A percentile compares a stretch with the other conserved stretches of the same genome.
phyloP scores from a whole-genome alignment of 2,888 invertebrate species.

The Brachynemurus nebulosus region DNA sequence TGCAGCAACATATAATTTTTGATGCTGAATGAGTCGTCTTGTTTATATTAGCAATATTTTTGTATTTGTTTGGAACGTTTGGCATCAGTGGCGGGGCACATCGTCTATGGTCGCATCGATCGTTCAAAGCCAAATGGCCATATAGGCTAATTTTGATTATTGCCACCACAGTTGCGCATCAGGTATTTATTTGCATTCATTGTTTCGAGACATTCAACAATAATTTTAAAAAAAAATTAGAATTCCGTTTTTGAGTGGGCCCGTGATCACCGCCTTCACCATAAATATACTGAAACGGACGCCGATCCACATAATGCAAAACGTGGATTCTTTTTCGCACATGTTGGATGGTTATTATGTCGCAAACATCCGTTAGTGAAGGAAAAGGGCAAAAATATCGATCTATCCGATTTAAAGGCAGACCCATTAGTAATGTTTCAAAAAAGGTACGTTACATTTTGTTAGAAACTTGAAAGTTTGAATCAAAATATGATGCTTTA shows the following conservation, averaged over 20 bases:
- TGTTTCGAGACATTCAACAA: too few species aligned
- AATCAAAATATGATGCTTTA: not conserved
- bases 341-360: conserved; percentile 85
- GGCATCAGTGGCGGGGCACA: conserved; percentile 94
- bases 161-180: too few species aligned
- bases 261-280: conserved; percentile 70
- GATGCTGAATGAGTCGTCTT: not conserved
- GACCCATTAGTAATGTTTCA: conserved; percentile 82
- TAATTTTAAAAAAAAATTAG: too few species aligned
- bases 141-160: too few species aligned
- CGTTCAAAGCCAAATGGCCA: conserved; percentile 84
- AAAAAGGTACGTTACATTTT: conserved; percentile 62
- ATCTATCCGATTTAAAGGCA: conserved; percentile 69
- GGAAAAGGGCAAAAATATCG: conserved; percentile 64
- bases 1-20: not conserved
- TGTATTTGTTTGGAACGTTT: conserved; percentile 25
- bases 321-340: conserved; percentile 89
- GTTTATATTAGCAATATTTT: conserved; percentile 7
- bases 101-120: conserved; percentile 82
- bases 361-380: conserved; percentile 84
- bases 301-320: conserved; percentile 83
- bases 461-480: too few species aligned
- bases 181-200: too few species aligned
- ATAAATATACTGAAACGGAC: conserved; percentile 79
- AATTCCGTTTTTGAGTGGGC: conserved; percentile 83